Evolutionary conservation across 1,140 invertebrate species (phyloP).

Genomic region (Patella vulgata): DNA sequence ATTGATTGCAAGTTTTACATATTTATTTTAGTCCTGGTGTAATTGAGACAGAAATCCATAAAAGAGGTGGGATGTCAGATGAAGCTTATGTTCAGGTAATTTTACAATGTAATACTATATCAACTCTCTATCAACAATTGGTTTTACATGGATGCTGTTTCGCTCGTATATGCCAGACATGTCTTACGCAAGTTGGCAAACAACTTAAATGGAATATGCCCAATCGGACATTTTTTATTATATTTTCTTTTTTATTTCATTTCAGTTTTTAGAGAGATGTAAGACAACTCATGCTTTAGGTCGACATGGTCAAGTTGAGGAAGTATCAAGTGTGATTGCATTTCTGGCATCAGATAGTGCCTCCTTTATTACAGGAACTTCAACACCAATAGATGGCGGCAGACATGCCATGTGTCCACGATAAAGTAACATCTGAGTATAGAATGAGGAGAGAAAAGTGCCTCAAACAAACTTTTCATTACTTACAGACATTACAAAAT

Average conservation of each 20-base stretch:
- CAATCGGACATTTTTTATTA: too few species aligned
- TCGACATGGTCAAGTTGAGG: slow-evolving; percentile 76
- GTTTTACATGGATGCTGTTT: too few species aligned
- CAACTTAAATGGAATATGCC: too few species aligned
- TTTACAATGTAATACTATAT: too few species aligned
- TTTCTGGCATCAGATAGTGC: slow-evolving; percentile 83
- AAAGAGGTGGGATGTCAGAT: slow-evolving; percentile 77
- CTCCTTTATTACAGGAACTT: slow-evolving; percentile 83
- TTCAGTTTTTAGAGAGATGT: slow-evolving; percentile 76
- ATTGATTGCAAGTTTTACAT: too few species aligned
- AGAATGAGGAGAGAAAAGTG: too few species aligned
- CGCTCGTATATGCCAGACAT: too few species aligned
- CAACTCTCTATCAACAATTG: too few species aligned
- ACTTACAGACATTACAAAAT: too few species aligned
- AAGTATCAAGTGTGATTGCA: slow-evolving; percentile 83
- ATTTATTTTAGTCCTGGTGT: slow-evolving; percentile 71
- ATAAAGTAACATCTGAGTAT: slow-evolving; percentile 67
- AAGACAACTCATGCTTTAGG: slow-evolving; percentile 85
- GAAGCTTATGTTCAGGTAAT: slow-evolving; percentile 74
- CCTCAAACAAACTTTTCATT: too few species aligned
- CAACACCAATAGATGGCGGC: slow-evolving; percentile 85
- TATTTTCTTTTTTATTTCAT: background rate
- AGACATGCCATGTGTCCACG: slow-evolving; percentile 79
- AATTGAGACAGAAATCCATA: slow-evolving; percentile 79
- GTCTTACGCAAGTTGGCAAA: too few species aligned